A percentile compares a stretch with the other conserved stretches of the same genome.
Evolutionary conservation across 2,113 vertebrate genomes (phyloP).

Genomic region (Micronisus gabar): DNA sequence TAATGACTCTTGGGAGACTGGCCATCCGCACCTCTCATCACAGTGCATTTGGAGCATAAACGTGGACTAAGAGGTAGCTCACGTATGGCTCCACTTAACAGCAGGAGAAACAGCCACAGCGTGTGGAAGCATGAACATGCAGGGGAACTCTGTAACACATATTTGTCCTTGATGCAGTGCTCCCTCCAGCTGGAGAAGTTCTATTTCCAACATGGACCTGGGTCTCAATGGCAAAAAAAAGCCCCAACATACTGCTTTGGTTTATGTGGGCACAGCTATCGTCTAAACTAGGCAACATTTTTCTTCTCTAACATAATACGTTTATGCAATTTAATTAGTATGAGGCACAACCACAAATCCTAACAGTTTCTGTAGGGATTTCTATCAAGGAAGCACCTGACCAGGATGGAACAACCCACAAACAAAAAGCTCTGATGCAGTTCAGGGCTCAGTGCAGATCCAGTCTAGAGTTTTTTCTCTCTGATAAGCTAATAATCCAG

Average conservation of each 20-base stretch:
- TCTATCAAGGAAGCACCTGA: background rate
- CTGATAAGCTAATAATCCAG: background rate
- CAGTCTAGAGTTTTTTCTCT: background rate
- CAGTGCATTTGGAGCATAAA: background rate
- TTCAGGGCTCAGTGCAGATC: background rate
- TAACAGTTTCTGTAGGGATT: background rate
- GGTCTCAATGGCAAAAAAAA: background rate
- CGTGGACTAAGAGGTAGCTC: background rate
- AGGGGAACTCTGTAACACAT: background rate
- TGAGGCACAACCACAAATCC: background rate
- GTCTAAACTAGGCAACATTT: background rate
- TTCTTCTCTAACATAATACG: background rate
- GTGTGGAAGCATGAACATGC: background rate
- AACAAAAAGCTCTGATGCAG: background rate
- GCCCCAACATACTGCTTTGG: background rate
- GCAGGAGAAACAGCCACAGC: background rate
- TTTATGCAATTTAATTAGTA: background rate
- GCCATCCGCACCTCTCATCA: background rate
- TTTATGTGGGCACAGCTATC: background rate
- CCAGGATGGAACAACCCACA: background rate
- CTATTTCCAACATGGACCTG: background rate
- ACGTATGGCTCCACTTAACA: background rate
- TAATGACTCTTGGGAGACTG: background rate
- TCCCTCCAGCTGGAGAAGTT: background rate
- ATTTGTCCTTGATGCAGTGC: background rate